Evolutionary conservation across 2,888 invertebrate genomes (phyloP), one percentile per base, ranked within the genome.

Genomic region (Teleiodes luculella): DNA sequence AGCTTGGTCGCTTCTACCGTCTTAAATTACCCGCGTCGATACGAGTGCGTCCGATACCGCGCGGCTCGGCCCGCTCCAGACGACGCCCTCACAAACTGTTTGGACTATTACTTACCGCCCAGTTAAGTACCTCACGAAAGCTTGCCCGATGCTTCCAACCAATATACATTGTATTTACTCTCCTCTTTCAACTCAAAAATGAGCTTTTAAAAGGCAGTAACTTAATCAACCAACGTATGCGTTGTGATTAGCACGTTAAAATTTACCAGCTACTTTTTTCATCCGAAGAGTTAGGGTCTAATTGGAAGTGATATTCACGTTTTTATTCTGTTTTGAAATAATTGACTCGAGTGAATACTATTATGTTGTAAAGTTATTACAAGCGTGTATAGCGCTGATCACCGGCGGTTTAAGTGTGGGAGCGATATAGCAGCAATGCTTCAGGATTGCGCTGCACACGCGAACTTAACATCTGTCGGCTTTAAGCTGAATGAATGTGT

Each of bases 11-110:
- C 78, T 73, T 80, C 78, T 71, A 81, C 78, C 75, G 77, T 81
- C 80, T 86, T 83, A 80, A 82, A 82, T 85, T 84, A 83, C 79
- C 72, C 68, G 71, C 72, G 71, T 65, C 72, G 80, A 80, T 81
- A 82, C 67, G 13, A 37, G 69, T 61, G 70, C 66, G 69, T 68
- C 72, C 68, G 60, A 41, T 41, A 41, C 67, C 64, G 70, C 55
- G 66, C 72, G 74, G 74, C 76, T 74, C 67, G 72, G 70, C 70
- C 69, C 69, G 63, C 60, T 57, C 58, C 57, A 18, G 49, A 70
- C 72, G 68, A 73, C 70, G 74, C 74, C 75, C 70, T 73, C 69
- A 67, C 72, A 62, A 18, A 70, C 74, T 85, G 78, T 86, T 86
- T 86, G 75, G 65, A 65, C 78, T 82, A 77, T 78, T 78, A 84